Evolutionary conservation across 1,140 invertebrate species (phyloP).

Genomic region (Myzus persicae): DNA sequence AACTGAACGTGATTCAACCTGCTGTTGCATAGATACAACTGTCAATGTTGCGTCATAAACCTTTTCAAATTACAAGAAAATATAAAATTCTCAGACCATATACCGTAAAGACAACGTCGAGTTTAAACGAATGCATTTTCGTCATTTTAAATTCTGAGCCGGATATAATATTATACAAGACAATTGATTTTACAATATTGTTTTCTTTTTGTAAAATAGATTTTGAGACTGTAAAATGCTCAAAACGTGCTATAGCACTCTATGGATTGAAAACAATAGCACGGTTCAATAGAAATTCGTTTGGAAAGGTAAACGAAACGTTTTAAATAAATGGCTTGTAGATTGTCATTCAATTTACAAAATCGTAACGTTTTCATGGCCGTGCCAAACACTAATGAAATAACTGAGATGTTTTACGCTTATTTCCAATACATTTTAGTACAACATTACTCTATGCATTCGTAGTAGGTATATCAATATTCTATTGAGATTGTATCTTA

Average conservation of each 20-base stretch:
- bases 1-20: not conserved
- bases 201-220: not conserved
- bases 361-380: not conserved
- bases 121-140: not conserved
- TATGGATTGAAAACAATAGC: not conserved
- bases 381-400: not conserved
- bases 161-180: not conserved
- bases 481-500: too few relatives aligned
- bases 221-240: not conserved
- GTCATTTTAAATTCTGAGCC: not conserved
- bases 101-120: not conserved
- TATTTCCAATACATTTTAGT: too few relatives aligned
- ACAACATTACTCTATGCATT: too few relatives aligned
- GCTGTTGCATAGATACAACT: not conserved
- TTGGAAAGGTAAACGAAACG: not conserved
- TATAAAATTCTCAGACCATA: not conserved
- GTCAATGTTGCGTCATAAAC: not conserved
- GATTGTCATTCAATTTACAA: not conserved
- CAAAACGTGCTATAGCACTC: not conserved
- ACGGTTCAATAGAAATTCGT: not conserved
- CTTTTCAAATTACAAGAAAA: conserved; percentile 1
- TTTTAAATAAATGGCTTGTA: not conserved
- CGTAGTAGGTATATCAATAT: too few relatives aligned
- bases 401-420: too few relatives aligned
- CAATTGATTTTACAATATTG: not conserved